These are phyloP conservation scores for Galerucella calmariensis DNA, from an alignment of 2,888 invertebrate genomes.

Conservation along the genomic window DNA sequence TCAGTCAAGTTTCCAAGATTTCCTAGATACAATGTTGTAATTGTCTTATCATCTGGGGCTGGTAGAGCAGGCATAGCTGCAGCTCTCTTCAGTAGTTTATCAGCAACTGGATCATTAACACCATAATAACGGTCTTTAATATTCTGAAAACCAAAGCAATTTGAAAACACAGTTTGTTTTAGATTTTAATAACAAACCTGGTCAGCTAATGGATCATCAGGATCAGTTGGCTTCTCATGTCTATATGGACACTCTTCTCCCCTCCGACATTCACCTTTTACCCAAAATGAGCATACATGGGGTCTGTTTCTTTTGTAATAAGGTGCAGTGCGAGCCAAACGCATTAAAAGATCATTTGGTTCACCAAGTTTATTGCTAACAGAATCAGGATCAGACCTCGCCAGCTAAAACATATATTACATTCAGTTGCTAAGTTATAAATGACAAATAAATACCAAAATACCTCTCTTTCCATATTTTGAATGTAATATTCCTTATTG, in stretches of 20 bases:
- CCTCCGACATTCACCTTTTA: constrained; percentile 96
- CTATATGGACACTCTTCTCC: constrained; percentile 97
- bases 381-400: constrained; percentile 63
- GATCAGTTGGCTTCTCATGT: constrained; percentile 96
- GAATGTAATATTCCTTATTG: constrained; percentile 94
- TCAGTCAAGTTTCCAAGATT: constrained; percentile 92
- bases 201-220: constrained; percentile 95
- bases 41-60: constrained; percentile 94
- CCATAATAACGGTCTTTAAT: constrained; percentile 95
- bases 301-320: constrained; percentile 96
- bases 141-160: constrained; percentile 69
- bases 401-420: constrained; percentile 52
- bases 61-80: constrained; percentile 95
- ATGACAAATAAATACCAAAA: constrained; percentile 36
- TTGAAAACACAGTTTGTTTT: constrained; percentile 58
- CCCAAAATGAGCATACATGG: constrained; percentile 97
- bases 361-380: constrained; percentile 81
- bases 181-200: constrained; percentile 58
- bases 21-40: constrained; percentile 98
- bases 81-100: constrained; percentile 89
- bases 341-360: constrained; percentile 83
- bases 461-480: constrained; percentile 88
- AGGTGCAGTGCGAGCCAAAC: constrained; percentile 90
- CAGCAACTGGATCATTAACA: constrained; percentile 95
- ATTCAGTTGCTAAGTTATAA: not conserved